A percentile compares a stretch with the other conserved stretches of the same genome.
Conservation (phyloP, 2,888 invertebrate genomes). For the Imbricaverruca yamaguchii region DNA sequence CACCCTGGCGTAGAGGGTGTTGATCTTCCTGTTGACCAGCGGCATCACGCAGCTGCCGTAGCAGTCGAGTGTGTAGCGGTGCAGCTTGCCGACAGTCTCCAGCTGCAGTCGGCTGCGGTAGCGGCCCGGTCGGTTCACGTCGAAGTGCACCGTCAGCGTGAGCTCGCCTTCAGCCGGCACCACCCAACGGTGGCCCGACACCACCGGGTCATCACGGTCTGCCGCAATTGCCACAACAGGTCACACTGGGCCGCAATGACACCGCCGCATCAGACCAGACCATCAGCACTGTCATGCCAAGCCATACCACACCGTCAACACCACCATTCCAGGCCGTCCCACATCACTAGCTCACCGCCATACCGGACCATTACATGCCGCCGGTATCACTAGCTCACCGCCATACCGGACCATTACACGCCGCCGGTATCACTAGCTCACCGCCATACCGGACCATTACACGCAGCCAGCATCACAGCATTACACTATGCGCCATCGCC, state of each 20-base stretch:
- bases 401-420: too few relatives aligned
- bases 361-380: too few relatives aligned
- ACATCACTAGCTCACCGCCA: too few relatives aligned
- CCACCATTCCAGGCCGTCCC: too few relatives aligned
- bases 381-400: too few relatives aligned
- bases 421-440: too few relatives aligned
- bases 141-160: slow-evolving; percentile 46
- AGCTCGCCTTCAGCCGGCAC: slow-evolving; percentile 23
- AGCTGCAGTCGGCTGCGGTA: slow-evolving; percentile 46
- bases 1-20: slow-evolving; percentile 35
- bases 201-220: slow-evolving; percentile 66
- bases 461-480: too few relatives aligned
- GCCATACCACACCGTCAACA: too few relatives aligned
- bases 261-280: slow-evolving; percentile 60
- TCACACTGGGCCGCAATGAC: slow-evolving; percentile 46
- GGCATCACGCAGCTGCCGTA: slow-evolving; percentile 53
- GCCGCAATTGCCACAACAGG: slow-evolving; percentile 36
- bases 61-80: slow-evolving; percentile 60
- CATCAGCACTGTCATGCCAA: slow-evolving; percentile 58
- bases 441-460: too few relatives aligned
- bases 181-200: slow-evolving; percentile 41
- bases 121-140: slow-evolving; percentile 56
- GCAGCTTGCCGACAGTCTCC: slow-evolving; percentile 58
- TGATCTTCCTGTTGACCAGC: slow-evolving; percentile 59
- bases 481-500: too few relatives aligned